Evolutionary conservation across 2,888 invertebrate genomes (phyloP).

Genomic region (Brachyptera putata): DNA sequence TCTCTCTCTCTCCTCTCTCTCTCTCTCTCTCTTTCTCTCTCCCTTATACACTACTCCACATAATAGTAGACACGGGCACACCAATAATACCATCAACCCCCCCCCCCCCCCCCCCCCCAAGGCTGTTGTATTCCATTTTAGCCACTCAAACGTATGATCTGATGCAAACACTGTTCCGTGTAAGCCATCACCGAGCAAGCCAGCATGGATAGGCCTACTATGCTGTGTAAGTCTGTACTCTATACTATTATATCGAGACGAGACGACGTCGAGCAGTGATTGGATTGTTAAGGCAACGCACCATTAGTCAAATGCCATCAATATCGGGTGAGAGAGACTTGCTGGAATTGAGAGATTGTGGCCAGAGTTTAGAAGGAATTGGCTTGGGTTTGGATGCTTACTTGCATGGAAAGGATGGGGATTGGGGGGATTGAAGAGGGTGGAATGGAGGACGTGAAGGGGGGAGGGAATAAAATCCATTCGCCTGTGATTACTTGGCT

Average conservation of each 20-base stretch:
- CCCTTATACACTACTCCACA: too few relatives aligned
- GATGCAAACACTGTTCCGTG: not conserved
- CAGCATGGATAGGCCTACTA: too few relatives aligned
- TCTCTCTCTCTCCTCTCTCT: too few relatives aligned
- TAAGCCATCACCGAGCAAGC: not conserved
- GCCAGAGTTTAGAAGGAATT: not conserved
- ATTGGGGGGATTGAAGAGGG: too few relatives aligned
- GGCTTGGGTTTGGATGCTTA: not conserved
- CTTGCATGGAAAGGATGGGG: not conserved
- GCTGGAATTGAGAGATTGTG: not conserved
- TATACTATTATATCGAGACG: not conserved
- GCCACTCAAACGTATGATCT: not conserved
- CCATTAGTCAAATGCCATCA: not conserved
- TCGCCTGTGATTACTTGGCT: not conserved
- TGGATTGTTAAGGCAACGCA: not conserved
- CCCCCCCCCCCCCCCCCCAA: too few relatives aligned
- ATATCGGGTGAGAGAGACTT: not conserved
- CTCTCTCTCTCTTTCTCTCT: too few relatives aligned
- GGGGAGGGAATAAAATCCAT: not conserved
- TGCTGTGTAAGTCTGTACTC: too few relatives aligned
- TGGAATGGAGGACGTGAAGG: too few relatives aligned
- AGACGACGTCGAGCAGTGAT: not conserved
- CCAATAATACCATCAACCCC: too few relatives aligned
- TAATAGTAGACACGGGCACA: too few relatives aligned
- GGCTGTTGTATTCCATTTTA: too few relatives aligned